Percentiles rank a stretch among this genome's conserved stretches.
Conservation (phyloP, 64 coral and sea anemone genomes). For the Stichodactyla mertensii region DNA sequence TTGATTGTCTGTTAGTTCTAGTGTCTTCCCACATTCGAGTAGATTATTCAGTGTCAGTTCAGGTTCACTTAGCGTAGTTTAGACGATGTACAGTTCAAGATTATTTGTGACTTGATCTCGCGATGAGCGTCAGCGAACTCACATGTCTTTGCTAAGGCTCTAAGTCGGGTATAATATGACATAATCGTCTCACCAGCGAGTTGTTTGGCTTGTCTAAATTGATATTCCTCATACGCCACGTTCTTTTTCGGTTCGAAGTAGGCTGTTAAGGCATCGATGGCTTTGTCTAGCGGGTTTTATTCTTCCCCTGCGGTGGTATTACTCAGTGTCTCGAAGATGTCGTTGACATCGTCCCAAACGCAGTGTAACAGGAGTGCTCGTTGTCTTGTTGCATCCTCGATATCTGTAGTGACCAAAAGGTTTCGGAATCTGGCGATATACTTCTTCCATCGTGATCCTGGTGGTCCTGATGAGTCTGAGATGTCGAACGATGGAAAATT, state of each 20-base stretch:
- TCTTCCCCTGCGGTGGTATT: slow-evolving; percentile 10
- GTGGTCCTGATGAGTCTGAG: no score
- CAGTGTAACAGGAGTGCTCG: no score
- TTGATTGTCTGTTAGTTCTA: slow-evolving; percentile 3
- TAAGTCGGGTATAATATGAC: slow-evolving; percentile 6
- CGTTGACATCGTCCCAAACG: background rate
- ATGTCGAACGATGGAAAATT: no score
- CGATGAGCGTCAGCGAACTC: slow-evolving; percentile 27
- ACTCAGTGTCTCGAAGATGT: background rate
- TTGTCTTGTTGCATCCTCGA: no score
- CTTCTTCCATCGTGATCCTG: no score
- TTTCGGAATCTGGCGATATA: no score
- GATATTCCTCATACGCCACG: slow-evolving; percentile 27
- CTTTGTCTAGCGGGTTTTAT: slow-evolving; percentile 28
- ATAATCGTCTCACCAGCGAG: background rate
- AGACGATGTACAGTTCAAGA: background rate
- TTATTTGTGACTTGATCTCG: slow-evolving; percentile 4
- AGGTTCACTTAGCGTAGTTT: background rate
- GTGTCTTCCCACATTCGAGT: background rate
- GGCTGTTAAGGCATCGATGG: slow-evolving; percentile 13
- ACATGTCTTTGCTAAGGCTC: slow-evolving; percentile 13
- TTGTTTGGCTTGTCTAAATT: slow-evolving; percentile 27
- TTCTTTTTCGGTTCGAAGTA: slow-evolving; percentile 45
- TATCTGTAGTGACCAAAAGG: no score
- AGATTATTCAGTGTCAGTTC: slow-evolving; percentile 3